Conservation (phyloP, 2,888 invertebrate species). For the Agriopis aurantiaria region DNA sequence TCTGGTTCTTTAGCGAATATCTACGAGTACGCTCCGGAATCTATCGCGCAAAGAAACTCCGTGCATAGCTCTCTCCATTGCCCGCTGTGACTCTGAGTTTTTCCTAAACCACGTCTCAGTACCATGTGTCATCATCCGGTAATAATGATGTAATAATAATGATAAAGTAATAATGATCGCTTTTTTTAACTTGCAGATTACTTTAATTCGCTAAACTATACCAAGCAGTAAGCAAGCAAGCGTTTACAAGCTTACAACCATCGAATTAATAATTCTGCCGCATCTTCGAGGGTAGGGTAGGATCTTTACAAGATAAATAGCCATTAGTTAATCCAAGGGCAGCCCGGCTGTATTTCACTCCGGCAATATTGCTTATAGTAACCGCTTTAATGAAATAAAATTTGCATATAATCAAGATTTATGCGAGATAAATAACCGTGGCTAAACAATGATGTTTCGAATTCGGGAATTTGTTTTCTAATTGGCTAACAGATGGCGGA, state of each 20-base stretch:
- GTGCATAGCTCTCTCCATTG: too few species aligned
- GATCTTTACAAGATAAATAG: conserved; percentile 84
- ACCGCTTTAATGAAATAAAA: conserved; percentile 86
- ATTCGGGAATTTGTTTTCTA: conserved; percentile 59
- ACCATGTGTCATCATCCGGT: too few species aligned
- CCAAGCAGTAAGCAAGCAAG: not conserved
- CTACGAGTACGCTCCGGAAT: too few species aligned
- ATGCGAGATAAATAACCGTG: conserved; percentile 67
- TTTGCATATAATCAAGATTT: conserved; percentile 85
- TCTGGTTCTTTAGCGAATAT: too few species aligned
- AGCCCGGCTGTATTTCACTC: conserved; percentile 78
- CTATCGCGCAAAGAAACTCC: too few species aligned
- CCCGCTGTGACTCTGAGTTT: too few species aligned
- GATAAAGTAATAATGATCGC: too few species aligned
- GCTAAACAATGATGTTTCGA: conserved; percentile 76
- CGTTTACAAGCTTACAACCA: conserved; percentile 23
- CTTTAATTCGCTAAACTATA: not conserved
- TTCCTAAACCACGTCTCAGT: too few species aligned
- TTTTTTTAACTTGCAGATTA: too few species aligned
- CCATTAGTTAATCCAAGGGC: conserved; percentile 84
- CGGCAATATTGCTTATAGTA: conserved; percentile 80
- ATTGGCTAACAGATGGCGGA: conserved; percentile 48
- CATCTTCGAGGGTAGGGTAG: conserved; percentile 64
- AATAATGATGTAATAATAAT: too few species aligned
- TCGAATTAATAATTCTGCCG: conserved; percentile 73